Evolutionary conservation across 1,140 invertebrate species (phyloP), one percentile per base, ranked within the genome.

Genomic region (Neomicropteryx cornuta): DNA sequence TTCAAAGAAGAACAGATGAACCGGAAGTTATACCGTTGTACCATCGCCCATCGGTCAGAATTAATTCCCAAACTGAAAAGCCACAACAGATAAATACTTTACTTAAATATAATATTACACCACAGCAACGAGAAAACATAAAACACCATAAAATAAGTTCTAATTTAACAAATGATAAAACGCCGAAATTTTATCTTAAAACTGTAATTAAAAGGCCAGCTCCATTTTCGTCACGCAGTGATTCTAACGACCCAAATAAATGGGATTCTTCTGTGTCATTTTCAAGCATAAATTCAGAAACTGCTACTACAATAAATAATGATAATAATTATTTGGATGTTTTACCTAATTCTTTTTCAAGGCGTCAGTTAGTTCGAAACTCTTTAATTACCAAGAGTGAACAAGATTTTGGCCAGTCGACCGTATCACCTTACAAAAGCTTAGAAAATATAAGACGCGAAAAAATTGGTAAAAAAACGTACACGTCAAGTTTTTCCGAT

Each of bases 181-280:
- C 44, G 13, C 56, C 55, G 23, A 68, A 64, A 47, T 58, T 57
- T 39, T 62, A 62, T 40, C 44, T 63, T 11, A 66, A 59, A 52
- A 53, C 56, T 10, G 49, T 60, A 18, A 52, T 56, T 22, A 63
- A 52, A 44, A 52, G 62, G 8, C 62, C 62, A 11, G 45, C 43
- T 19, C 49, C 43, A 28, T 51, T 54, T 42, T 23, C 45, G 19
- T 16, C 37, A 28, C 44, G 46, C 18, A 47, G 47, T 38, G 43
- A 42, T 29, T n/a, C 20, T 3, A 33, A 44, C 8, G 13, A 8
- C 8, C 8, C 13, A 27, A 13, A 27, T 27, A 27, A 8, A 27
- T 13, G 23, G 23, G 13, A 27, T 27, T 27, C 23, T 27, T 8
- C 23, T n/a, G n/a, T n/a, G n/a, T n/a, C n/a, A n/a, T n/a, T n/a